Percentiles rank a stretch among this genome's conserved stretches.
phyloP scores from a whole-genome alignment of 2,797 vertebrate genomes.

The Catharus ustulatus region DNA sequence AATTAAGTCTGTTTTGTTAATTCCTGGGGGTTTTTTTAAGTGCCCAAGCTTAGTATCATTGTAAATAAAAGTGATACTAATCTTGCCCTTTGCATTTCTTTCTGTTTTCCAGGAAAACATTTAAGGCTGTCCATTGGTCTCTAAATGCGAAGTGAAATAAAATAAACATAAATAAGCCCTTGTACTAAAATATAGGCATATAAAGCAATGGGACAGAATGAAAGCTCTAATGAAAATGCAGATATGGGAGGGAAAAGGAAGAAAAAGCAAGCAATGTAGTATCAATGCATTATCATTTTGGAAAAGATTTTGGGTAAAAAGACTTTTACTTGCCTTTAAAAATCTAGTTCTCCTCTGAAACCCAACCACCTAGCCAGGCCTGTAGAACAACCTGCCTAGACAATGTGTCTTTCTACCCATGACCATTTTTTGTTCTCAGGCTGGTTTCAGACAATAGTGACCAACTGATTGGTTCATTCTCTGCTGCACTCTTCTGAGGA shows the following conservation, averaged over 20 bases:
- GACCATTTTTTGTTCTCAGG: background rate
- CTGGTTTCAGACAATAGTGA: background rate
- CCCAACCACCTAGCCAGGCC: background rate
- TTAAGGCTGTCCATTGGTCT: background rate
- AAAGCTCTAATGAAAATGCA: background rate
- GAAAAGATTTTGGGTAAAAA: background rate
- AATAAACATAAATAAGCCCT: background rate
- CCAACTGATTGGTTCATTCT: background rate
- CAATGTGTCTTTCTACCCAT: background rate
- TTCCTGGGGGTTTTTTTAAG: background rate
- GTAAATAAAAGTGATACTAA: background rate
- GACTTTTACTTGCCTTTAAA: background rate
- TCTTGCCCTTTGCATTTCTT: background rate
- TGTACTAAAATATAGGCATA: background rate
- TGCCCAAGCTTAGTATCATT: background rate
- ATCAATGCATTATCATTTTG: background rate
- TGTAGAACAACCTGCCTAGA: background rate
- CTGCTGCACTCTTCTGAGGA: background rate
- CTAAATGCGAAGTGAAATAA: background rate
- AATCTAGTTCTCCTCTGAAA: background rate
- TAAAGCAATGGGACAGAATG: background rate
- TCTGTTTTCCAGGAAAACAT: background rate
- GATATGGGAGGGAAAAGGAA: background rate
- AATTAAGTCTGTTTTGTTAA: background rate
- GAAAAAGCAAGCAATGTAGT: background rate